A percentile compares a stretch with the other conserved stretches of the same genome.
Evolutionary conservation across 2,113 vertebrate genomes (phyloP).

Genomic region (Solea solea): DNA sequence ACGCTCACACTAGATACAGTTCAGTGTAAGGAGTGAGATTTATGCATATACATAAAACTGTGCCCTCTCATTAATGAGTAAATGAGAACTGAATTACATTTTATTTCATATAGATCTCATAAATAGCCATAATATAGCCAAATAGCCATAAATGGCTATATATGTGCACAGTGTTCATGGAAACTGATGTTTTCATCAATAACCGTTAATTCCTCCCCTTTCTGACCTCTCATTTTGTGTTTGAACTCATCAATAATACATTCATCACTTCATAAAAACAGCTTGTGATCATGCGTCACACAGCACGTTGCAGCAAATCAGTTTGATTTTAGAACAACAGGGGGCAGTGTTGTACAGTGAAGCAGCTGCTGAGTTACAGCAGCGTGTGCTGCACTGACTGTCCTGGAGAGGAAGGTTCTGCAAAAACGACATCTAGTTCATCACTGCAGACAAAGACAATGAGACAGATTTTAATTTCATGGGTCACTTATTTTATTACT

Average conservation of each 20-base stretch:
- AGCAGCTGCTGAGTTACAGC: conserved; percentile 24
- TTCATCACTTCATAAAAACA: neutral
- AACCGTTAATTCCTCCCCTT: neutral
- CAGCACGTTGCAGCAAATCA: neutral
- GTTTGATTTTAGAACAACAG: conserved; percentile 57
- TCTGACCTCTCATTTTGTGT: neutral
- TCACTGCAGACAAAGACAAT: neutral
- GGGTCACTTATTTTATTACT: neutral
- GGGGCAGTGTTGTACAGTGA: conserved; percentile 70
- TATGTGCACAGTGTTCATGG: neutral
- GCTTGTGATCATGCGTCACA: neutral
- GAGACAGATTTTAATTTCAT: neutral
- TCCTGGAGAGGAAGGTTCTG: conserved; percentile 14
- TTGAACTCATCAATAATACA: conserved; percentile 1
- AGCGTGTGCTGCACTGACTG: neutral
- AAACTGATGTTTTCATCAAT: neutral
- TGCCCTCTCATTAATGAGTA: neutral
- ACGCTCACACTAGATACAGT: conserved; percentile 8
- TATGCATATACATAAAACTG: neutral
- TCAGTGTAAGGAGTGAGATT: neutral
- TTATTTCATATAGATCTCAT: neutral
- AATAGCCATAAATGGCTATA: too few species aligned
- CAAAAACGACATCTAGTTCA: conserved; percentile 13
- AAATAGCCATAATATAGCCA: neutral
- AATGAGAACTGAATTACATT: neutral